Percentiles rank a stretch among this genome's conserved stretches.
Conservation (phyloP, 2,113 vertebrate species). For the Coryphaenoides rupestris region DNA sequence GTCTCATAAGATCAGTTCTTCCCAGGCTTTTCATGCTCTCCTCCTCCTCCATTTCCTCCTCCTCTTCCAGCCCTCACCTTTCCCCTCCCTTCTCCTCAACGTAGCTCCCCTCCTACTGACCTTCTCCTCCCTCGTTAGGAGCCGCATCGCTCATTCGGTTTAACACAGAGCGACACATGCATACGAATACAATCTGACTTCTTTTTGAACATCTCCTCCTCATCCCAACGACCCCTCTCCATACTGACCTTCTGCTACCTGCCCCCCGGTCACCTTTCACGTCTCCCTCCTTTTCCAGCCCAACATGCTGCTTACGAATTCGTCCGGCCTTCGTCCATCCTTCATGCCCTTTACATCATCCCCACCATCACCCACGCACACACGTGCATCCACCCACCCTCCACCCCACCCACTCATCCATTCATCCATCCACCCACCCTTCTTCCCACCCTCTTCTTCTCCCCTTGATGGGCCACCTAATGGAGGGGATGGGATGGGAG, state of each 20-base stretch:
- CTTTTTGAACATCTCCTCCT: too few relatives aligned
- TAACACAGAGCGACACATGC: too few relatives aligned
- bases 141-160: too few relatives aligned
- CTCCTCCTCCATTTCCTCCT: neutral
- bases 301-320: too few relatives aligned
- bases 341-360: too few relatives aligned
- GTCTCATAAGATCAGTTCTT: constrained; percentile 41
- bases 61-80: constrained; percentile 11
- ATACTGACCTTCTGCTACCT: neutral
- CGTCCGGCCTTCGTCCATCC: too few relatives aligned
- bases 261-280: neutral
- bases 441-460: neutral
- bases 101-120: neutral
- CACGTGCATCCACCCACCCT: neutral
- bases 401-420: neutral
- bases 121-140: constrained; percentile 2
- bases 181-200: too few relatives aligned
- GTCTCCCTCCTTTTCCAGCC: neutral
- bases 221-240: neutral
- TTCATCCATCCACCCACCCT: neutral
- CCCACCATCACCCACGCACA: too few relatives aligned
- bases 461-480: too few relatives aligned
- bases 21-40: constrained; percentile 31
- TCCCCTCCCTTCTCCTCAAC: too few relatives aligned
- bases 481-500: too few relatives aligned